Conservation (phyloP, 2,113 vertebrate species). For the Balaeniceps rex region DNA sequence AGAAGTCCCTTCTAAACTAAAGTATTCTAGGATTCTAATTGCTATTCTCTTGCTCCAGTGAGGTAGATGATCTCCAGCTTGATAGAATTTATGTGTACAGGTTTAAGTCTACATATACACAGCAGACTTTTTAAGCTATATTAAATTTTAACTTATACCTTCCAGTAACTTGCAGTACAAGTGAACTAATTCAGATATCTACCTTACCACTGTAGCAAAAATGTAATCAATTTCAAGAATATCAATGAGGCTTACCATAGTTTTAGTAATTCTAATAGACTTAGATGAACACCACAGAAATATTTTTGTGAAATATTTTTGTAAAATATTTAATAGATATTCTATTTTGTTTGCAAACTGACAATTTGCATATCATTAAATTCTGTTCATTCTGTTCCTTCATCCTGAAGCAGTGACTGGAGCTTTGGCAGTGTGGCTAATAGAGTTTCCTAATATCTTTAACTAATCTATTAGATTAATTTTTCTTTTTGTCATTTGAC, state of each 20-base stretch:
- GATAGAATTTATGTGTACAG: neutral
- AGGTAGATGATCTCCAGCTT: neutral
- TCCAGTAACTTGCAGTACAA: neutral
- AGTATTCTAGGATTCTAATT: neutral
- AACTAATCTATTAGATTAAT: neutral
- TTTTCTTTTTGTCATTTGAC: neutral
- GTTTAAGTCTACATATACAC: neutral
- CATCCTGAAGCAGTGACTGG: neutral
- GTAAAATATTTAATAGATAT: neutral
- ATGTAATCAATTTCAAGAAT: neutral
- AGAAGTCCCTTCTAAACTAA: neutral
- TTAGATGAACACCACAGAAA: neutral
- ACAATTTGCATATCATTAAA: neutral
- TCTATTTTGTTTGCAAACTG: neutral
- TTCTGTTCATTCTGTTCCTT: neutral
- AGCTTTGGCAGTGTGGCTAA: neutral
- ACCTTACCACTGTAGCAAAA: neutral
- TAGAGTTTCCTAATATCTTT: neutral
- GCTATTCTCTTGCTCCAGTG: neutral
- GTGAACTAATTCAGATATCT: neutral
- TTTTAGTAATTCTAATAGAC: neutral
- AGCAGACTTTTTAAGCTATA: neutral
- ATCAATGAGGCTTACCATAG: neutral
- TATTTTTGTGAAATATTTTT: neutral
- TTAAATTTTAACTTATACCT: neutral